Evolutionary conservation across 2,797 vertebrate species (phyloP).

Genomic region (Potorous gilbertii): DNA sequence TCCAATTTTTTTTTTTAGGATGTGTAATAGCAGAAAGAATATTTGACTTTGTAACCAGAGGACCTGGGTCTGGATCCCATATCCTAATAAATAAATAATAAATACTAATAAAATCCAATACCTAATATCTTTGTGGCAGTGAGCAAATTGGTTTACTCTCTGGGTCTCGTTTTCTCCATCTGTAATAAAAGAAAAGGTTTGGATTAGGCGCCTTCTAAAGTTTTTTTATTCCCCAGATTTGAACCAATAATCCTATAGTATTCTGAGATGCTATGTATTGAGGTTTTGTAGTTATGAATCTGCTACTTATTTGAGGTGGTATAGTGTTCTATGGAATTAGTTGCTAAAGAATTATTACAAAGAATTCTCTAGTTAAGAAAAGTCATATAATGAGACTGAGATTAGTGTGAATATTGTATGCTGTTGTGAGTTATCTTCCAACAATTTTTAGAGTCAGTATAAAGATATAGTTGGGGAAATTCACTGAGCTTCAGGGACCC

Average conservation of each 20-base stretch:
- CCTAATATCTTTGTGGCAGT: background rate
- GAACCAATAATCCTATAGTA: background rate
- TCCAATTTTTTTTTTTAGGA: background rate
- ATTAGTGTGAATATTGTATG: slow-evolving; percentile 41
- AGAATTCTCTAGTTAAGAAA: slow-evolving; percentile 50
- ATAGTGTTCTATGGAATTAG: slow-evolving; percentile 4
- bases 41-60: background rate
- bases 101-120: no score
- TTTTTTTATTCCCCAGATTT: background rate
- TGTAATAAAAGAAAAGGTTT: background rate
- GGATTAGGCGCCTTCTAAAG: background rate
- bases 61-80: background rate
- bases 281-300: slow-evolving; percentile 28
- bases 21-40: background rate
- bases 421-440: slow-evolving; percentile 27
- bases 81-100: no score
- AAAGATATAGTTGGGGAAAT: slow-evolving; percentile 8
- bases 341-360: slow-evolving; percentile 30
- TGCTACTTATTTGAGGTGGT: background rate
- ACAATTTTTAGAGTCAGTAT: background rate
- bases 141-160: background rate
- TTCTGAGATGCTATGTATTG: background rate
- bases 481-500: background rate
- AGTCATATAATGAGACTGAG: slow-evolving; percentile 50
- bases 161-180: background rate